These are phyloP conservation scores for Microctonus brassicae DNA, from an alignment of 2,888 invertebrate genomes.

Conservation along the genomic window DNA sequence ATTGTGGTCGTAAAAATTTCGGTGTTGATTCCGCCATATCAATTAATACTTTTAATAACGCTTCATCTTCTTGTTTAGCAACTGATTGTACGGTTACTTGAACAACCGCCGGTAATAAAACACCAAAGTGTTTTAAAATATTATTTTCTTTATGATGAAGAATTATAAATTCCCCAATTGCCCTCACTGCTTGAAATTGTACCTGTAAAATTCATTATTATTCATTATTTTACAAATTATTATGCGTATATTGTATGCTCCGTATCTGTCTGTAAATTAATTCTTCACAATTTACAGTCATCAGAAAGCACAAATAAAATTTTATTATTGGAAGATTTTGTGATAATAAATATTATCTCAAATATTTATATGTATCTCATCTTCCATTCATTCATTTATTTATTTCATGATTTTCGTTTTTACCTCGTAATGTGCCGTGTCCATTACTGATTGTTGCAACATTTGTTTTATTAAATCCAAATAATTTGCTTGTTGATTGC, in stretches of 20 bases:
- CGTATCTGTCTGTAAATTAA: conserved; percentile 75
- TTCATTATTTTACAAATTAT: neutral
- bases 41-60: conserved; percentile 91
- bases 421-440: conserved; percentile 79
- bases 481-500: conserved; percentile 93
- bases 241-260: conserved; percentile 67
- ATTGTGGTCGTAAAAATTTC: conserved; percentile 89
- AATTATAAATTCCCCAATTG: conserved; percentile 88
- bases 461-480: conserved; percentile 95
- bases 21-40: conserved; percentile 95
- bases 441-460: conserved; percentile 86
- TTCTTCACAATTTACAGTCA: conserved; percentile 73
- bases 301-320: conserved; percentile 69
- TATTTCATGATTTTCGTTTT: conserved; percentile 40
- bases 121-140: conserved; percentile 89
- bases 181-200: conserved; percentile 85
- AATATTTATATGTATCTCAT: conserved; percentile 60
- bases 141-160: conserved; percentile 94
- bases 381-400: conserved; percentile 50
- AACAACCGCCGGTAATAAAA: conserved; percentile 84
- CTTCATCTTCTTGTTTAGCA: conserved; percentile 88
- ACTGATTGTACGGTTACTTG: conserved; percentile 86
- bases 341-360: conserved; percentile 61
- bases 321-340: conserved; percentile 67
- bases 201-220: conserved; percentile 66